Base-by-base conservation (phyloP, 2,888 invertebrate genomes). In the Drosophila mayaguana region DNA sequence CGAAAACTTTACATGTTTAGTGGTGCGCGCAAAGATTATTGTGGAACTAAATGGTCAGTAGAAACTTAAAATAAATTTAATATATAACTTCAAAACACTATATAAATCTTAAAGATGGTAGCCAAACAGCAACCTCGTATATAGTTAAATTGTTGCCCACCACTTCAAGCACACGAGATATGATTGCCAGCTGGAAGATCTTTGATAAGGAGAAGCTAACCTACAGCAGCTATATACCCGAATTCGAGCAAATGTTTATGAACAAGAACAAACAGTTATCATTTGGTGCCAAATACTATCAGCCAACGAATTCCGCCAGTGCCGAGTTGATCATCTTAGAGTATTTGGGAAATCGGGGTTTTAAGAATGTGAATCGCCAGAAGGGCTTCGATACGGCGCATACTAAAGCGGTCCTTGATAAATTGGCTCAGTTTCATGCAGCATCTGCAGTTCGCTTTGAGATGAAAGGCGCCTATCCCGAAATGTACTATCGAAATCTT, bases 371-470 rank as follows among this genome's bases (percentile, higher is more conserved):
- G 1, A 81, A 89, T 25, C 79, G 91, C 5, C 77, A 76, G 16
- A 28, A 56, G 8, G 92, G 92, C 5, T 78, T 93, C n/a, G 93
- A 94, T 69, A 53, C 93, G 51, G 76, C 76, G 1, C 94, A 94
- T 65, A 82, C 92, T 0, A 87, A 88, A 73, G 42, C 92, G 9
- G 90, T 91, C 1, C 63, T 94, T 0, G 81, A 84, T 20, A 89
- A 93, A 2, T 67, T 94, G 63, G 93, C 94, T 0, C 91, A 91
- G 60, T 93, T 94, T 56, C 94, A 94, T 82, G 93, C 93, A 0
- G 91, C 93, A 0, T 93, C 93, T 1, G 92, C 94, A 0, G 92
- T 92, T 0, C 85, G 91, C 43, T 93, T 92, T 63, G 85, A 91
- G 7, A 89, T 70, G 0, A 81, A 90, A 8, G 91, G 91, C 5